Evolutionary conservation across 2,113 vertebrate species (phyloP), one percentile per base, ranked within the genome.

Genomic region (Megatriorchis doriae): DNA sequence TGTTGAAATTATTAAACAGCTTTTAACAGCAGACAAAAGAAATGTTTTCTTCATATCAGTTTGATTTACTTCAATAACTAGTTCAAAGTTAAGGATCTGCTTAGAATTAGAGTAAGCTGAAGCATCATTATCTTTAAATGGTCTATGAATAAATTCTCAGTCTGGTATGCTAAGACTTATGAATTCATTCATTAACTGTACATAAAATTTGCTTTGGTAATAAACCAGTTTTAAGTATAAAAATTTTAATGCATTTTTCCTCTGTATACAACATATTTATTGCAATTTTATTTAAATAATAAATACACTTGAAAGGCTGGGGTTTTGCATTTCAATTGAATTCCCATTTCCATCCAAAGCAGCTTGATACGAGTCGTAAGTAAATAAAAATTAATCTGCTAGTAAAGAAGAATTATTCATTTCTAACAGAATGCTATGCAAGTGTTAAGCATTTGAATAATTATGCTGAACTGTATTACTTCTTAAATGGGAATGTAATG

Each of bases 371-470:
- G 1, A 93, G 45, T 63, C 0, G 0, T 80, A 90, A 87, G 61
- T 63, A 95, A 94, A 87, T 81, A 74, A 93, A 93, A 95, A 91
- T 34, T 89, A 87, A 68, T 96, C 45, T 86, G 81, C 73, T 59
- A 56, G n/a, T 75, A 84, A 73, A 91, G 61, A 90, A 94, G 31
- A 92, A 68, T 86, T 80, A 75, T 73, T 85, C 6, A 40, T 87
- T 93, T 90, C 62, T 61, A 77, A 38, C 48, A 86, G 38, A 93
- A 81, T 66, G 27, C 34, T 94, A 5, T 74, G 15, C 45, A 83
- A 73, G 53, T 84, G 36, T 59, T 88, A 73, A 74, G 32, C 16
- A 48, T 85, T 50, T 89, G 56, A 91, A 86, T 83, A 88, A 82
- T 47, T 75, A 9, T 65, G 48, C 38, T 67, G 55, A 96, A 43